Evolutionary conservation across 2,113 vertebrate genomes (phyloP), one percentile per base, ranked within the genome.

Genomic region (Semnornis frantzii): DNA sequence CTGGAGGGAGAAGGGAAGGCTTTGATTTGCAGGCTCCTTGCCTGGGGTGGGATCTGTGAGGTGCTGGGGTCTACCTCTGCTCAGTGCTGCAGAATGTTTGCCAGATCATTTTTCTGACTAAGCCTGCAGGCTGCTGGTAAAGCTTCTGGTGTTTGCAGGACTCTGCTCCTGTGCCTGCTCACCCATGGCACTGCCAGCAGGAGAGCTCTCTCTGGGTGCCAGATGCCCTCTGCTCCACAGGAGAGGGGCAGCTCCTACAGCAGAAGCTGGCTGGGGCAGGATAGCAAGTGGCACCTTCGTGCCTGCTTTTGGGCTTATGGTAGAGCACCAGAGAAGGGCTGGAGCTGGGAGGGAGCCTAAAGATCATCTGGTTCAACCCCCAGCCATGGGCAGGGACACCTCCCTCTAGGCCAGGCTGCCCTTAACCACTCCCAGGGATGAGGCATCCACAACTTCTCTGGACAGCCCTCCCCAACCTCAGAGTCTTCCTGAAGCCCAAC

Each of bases 71-170:
- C 89, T 69, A 65, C 30, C 55, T 92, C 86, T 97, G 91, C 92
- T 96, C 90, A 85, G 87, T 82, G 65, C 85, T 87, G 90, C 82
- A 94, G 82, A 78, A 95, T 92, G 94, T 92, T 91, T 94, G 87
- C 91, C 93, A 96, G 87, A 82, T 94, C 91, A 50, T 85, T 95
- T 87, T 92, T 91, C 91, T 94, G 95, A 94, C 76, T 94, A 91
- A 94, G 91, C 24, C 76, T 90, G 82, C 62, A 83, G 94, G 87
- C 91, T 95, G 88, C n/a, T 75, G 82, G 6, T 90, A 57, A 66
- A 91, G 95, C 71, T 39, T 37, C 87, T 93, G 16, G 42, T 85
- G 95, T 92, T 91, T 97, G 93, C 55, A 78, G 48, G 62, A 69
- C 62, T 85, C 72, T 88, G 91, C 65, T 85, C 58, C 42, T 91